phyloP scores from a whole-genome alignment of 2,797 vertebrate species.

The Natrix natrix region DNA sequence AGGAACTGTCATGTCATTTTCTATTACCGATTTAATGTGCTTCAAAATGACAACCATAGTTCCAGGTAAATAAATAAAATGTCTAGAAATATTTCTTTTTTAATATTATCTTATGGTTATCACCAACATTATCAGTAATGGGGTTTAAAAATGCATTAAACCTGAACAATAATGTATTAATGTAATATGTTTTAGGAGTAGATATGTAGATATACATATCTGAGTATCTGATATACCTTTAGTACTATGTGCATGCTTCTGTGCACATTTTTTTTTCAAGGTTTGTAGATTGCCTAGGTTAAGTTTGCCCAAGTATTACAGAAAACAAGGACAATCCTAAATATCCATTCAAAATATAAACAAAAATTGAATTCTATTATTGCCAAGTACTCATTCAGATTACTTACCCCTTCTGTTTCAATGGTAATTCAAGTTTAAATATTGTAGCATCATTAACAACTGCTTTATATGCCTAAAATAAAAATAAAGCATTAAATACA shows the following conservation, averaged over 20 bases:
- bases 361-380: background rate
- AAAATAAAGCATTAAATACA: conserved; percentile 36
- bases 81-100: background rate
- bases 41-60: background rate
- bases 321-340: conserved; percentile 7
- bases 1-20: background rate
- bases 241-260: background rate
- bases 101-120: background rate
- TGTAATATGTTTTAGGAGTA: background rate
- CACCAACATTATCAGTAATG: background rate
- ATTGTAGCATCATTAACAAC: conserved; percentile 99
- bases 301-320: background rate
- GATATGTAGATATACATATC: background rate
- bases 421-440: conserved; percentile 97
- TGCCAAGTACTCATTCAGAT: background rate
- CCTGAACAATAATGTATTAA: background rate
- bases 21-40: background rate
- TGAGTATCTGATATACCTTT: background rate
- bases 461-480: conserved; percentile 93
- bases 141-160: background rate
- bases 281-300: background rate
- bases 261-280: background rate
- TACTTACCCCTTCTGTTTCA: conserved; percentile 98
- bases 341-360: background rate
- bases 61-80: background rate